Evolutionary conservation across 92 coral and sea anemone genomes (phyloP), one percentile per base, ranked within the genome.

Genomic region (Meandrina meandrites): DNA sequence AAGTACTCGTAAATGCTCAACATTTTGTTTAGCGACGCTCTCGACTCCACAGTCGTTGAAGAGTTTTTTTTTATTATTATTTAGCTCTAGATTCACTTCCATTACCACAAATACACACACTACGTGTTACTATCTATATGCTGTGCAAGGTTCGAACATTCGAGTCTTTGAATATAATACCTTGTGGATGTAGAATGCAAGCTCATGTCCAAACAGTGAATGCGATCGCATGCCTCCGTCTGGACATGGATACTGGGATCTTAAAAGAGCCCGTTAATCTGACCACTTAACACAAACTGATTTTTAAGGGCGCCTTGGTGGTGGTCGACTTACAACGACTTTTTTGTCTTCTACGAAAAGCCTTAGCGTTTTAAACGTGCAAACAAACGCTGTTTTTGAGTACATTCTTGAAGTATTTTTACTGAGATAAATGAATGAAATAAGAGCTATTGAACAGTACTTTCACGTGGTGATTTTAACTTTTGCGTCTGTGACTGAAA

Each of bases 231-330:
- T 35, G 27, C 34, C 30, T 34, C 1, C 10, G 47, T 73, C 51
- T 73, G 42, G 76, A 1, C 47, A 34, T 71, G 76, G 76, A 5
- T 69, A 14, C 14, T 1, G 40, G 4, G 27, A 9, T 18, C 40
- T 71, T 35, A 35, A n/a, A n/a, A 71, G 76, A 71, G 21, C 76
- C 14, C 14, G 78, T 37, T 73, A 73, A 73, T 73, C 50, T 28
- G 30, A 51, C 78, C 78, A 73, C 48, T 73, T 71, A 21, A 34
- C 76, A 71, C n/a, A 10, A 57, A 73, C n/a, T 9, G 78, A 12
- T 35, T 73, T 36, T 15, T 7, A 73, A 16, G 50, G 19, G 48
- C 50, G 1, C 51, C n/a, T 73, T 36, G 28, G 19, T 73, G 78
- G 51, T 40, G 78, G 51, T 73, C 78, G 51, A 72, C 17, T 17